phyloP scores from a whole-genome alignment of 2,797 vertebrate species.

The Malurus splendens region DNA sequence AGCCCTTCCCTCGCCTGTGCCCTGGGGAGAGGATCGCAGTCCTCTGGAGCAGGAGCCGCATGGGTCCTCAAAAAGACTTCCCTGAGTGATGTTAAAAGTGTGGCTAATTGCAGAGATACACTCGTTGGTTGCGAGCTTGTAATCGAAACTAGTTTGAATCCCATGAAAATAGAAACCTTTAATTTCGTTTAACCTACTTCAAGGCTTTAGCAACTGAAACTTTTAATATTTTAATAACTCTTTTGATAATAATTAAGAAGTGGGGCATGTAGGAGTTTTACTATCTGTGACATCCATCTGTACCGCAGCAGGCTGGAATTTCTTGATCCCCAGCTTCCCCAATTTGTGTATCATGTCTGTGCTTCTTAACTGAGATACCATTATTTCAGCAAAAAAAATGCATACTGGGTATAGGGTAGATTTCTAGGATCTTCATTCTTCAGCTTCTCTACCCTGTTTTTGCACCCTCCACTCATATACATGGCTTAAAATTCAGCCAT shows the following conservation, averaged over 20 bases:
- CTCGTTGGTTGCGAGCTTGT: neutral
- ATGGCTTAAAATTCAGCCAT: neutral
- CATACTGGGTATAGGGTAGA: neutral
- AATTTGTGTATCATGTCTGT: neutral
- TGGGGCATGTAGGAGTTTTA: neutral
- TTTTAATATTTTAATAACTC: neutral
- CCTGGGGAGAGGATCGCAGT: neutral
- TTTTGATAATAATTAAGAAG: neutral
- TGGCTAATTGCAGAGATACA: neutral
- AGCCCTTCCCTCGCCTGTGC: rapidly evolving
- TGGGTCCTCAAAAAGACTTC: rapidly evolving
- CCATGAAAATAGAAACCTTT: neutral
- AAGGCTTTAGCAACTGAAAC: neutral
- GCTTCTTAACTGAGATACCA: neutral
- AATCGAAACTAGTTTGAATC: neutral
- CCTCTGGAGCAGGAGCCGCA: neutral
- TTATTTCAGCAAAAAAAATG: neutral
- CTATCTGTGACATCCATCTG: neutral
- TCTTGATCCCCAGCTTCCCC: neutral
- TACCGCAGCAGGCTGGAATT: neutral
- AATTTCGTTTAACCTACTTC: conserved; percentile 28
- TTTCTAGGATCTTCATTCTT: neutral
- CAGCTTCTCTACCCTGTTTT: neutral
- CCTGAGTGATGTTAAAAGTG: neutral
- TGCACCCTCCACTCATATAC: neutral